Conservation (phyloP, 1,140 invertebrate genomes). For the Vanessa atalanta region DNA sequence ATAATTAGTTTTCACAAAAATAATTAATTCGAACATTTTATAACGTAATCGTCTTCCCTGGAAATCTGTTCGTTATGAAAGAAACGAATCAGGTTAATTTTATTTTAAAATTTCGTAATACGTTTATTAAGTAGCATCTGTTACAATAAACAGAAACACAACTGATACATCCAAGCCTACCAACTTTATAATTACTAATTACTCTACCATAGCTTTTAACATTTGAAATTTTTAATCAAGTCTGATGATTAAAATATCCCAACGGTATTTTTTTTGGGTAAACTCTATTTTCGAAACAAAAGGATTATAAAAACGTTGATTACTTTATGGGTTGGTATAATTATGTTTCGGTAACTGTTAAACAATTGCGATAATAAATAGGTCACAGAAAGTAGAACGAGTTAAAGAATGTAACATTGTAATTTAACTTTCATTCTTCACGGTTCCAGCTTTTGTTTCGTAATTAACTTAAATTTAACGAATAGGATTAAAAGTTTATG, state of each 20-base stretch:
- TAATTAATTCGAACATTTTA: not conserved
- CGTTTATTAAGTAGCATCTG: not conserved
- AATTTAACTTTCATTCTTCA: slow-evolving; percentile 31
- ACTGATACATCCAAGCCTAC: not conserved
- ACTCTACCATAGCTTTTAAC: not conserved
- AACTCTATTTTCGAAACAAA: not conserved
- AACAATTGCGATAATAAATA: slow-evolving; percentile 30
- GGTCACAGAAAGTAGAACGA: slow-evolving; percentile 28
- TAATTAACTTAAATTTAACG: slow-evolving; percentile 31
- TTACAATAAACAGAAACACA: not conserved
- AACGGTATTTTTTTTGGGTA: not conserved
- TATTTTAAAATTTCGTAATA: not conserved
- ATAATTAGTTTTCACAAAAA: not conserved
- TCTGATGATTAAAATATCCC: not conserved
- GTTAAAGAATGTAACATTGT: slow-evolving; percentile 35
- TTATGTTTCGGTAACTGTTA: slow-evolving; percentile 21
- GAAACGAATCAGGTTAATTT: not conserved
- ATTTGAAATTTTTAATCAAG: not conserved
- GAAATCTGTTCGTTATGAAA: not conserved
- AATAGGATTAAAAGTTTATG: slow-evolving; percentile 22
- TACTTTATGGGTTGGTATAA: slow-evolving; percentile 4
- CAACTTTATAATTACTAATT: slow-evolving; percentile 5
- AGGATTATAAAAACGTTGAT: not conserved
- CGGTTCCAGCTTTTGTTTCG: slow-evolving; percentile 23
- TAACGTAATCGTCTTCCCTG: not conserved